Evolutionary conservation across 2,888 invertebrate genomes (phyloP).

Genomic region (Aradus depressus): DNA sequence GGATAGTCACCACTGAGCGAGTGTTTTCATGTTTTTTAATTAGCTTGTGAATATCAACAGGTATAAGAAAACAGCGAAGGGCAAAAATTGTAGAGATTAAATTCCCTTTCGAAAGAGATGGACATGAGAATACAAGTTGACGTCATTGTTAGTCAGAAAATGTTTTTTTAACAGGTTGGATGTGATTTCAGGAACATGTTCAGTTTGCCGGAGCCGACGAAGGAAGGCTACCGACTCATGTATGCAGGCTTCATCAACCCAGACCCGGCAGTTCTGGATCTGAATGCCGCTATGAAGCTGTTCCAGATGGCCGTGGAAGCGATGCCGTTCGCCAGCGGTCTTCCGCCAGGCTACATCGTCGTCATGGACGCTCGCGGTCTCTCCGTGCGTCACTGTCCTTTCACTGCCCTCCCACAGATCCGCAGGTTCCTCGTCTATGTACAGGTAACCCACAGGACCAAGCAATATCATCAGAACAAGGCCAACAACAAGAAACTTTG

Average conservation of each 20-base stretch:
- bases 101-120: background rate
- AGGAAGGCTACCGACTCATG: slow-evolving; percentile 26
- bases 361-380: slow-evolving; percentile 28
- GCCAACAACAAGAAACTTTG: too few relatives aligned
- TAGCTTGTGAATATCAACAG: too few relatives aligned
- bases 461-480: too few relatives aligned
- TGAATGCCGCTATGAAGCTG: slow-evolving; percentile 22
- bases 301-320: slow-evolving; percentile 27
- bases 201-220: slow-evolving; percentile 23
- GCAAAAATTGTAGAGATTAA: too few relatives aligned
- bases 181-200: slow-evolving; percentile 21
- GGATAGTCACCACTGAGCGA: too few relatives aligned
- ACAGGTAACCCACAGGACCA: slow-evolving; percentile 29
- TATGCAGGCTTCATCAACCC: slow-evolving; percentile 26
- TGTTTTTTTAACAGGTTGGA: background rate
- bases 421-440: slow-evolving; percentile 24
- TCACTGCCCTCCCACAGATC: slow-evolving; percentile 24
- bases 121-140: background rate
- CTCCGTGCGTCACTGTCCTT: slow-evolving; percentile 26
- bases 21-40: too few relatives aligned
- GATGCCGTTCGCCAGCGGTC: slow-evolving; percentile 20
- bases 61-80: too few relatives aligned
- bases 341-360: slow-evolving; percentile 27
- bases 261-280: slow-evolving; percentile 24
- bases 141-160: background rate